Evolutionary conservation across 2,888 invertebrate genomes (phyloP).

Genomic region (Glyphotaelius pellucidus): DNA sequence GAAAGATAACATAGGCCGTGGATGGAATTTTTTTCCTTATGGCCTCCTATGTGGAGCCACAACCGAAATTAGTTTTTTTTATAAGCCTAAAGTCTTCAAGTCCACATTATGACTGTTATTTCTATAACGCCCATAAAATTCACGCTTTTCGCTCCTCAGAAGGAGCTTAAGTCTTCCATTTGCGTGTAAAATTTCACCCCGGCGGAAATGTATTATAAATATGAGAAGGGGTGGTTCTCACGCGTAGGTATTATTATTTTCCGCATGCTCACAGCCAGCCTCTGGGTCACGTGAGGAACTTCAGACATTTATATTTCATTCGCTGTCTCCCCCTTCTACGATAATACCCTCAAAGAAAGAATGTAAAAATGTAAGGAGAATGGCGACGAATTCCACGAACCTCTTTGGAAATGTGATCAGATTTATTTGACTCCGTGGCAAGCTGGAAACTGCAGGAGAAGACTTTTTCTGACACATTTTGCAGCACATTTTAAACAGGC

Average conservation of each 20-base stretch:
- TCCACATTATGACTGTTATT: constrained; percentile 2
- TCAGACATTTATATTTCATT: not conserved
- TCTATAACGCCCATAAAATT: not conserved
- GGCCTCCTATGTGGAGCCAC: too few species aligned
- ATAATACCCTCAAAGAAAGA: not conserved
- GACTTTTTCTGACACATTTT: not conserved
- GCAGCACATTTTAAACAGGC: not conserved
- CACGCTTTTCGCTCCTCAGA: not conserved
- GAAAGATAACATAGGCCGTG: too few species aligned
- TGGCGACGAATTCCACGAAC: not conserved
- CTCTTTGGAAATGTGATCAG: not conserved
- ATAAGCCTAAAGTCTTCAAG: not conserved
- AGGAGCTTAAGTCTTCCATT: not conserved
- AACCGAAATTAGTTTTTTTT: too few species aligned
- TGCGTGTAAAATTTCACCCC: constrained; percentile 22
- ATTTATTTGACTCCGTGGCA: not conserved
- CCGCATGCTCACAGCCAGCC: not conserved
- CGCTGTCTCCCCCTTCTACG: not conserved
- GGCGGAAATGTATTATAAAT: constrained; percentile 30
- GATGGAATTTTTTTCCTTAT: too few species aligned
- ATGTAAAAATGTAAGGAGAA: not conserved
- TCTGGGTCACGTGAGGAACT: constrained; percentile 32
- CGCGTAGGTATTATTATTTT: constrained; percentile 40
- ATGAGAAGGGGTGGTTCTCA: constrained; percentile 41
- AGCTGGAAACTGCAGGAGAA: not conserved